Evolutionary conservation across 53 echinoderm and acorn worm species (phyloP).

Genomic region (Patiria pectinifera): DNA sequence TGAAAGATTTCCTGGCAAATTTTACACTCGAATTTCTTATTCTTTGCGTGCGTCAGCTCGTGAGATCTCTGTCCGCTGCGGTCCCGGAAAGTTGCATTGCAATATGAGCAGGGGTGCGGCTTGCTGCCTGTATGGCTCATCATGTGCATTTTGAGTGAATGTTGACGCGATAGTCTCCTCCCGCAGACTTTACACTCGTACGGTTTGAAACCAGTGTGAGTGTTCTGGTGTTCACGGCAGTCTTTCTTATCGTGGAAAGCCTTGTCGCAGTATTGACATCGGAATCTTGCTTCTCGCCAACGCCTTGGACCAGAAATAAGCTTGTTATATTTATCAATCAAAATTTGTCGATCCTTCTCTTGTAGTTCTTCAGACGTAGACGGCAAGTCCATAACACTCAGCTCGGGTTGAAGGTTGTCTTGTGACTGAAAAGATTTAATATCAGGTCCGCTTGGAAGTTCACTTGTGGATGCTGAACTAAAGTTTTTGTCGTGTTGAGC

Average conservation of each 20-base stretch:
- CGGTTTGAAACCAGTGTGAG: constrained; percentile 57
- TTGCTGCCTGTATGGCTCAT: constrained; percentile 37
- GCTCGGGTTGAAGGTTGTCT: not conserved
- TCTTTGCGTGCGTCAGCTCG: not conserved
- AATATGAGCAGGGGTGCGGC: constrained; percentile 31
- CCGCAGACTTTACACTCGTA: constrained; percentile 40
- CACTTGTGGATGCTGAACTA: not conserved
- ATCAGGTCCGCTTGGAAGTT: not conserved
- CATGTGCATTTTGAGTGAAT: constrained; percentile 56
- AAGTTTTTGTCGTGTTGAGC: not conserved
- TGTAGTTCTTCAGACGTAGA: not conserved
- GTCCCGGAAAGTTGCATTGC: constrained; percentile 22
- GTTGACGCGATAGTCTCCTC: constrained; percentile 44
- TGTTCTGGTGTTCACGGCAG: constrained; percentile 55
- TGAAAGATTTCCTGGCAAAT: constrained; percentile 1
- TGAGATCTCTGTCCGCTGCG: constrained; percentile 11
- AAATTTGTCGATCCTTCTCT: not conserved
- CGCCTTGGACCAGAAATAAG: constrained; percentile 32
- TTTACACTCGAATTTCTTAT: constrained; percentile 10
- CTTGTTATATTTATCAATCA: constrained; percentile 26
- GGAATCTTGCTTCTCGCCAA: constrained; percentile 21
- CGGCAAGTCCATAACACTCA: not conserved
- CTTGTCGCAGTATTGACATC: constrained; percentile 18
- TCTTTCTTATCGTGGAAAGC: constrained; percentile 54
- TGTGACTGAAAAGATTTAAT: not conserved